Percentiles rank a stretch among this genome's conserved stretches.
Conservation (phyloP, 1,140 invertebrate genomes). For the Sweltsa coloradensis region DNA sequence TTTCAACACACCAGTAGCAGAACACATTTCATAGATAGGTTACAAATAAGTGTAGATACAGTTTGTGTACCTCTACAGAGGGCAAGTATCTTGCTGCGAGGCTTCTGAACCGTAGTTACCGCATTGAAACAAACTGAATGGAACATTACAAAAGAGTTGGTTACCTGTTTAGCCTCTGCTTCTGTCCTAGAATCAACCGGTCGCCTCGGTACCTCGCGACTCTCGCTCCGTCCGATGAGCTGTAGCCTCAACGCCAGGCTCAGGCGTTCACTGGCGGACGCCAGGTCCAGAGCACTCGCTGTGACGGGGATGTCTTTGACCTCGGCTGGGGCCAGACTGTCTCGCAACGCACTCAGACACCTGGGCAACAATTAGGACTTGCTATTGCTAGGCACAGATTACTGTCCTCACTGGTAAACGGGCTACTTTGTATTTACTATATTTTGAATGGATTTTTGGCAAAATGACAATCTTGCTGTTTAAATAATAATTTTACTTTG, state of each 20-base stretch:
- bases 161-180: conserved; percentile 1
- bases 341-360: conserved; percentile 28
- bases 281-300: conserved; percentile 35
- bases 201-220: not conserved
- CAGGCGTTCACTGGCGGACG: conserved; percentile 32
- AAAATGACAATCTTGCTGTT: conserved; percentile 17
- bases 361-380: conserved; percentile 17
- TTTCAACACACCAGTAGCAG: too few species aligned
- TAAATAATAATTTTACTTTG: conserved; percentile 29
- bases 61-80: not conserved
- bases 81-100: conserved; percentile 27
- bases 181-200: conserved; percentile 2
- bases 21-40: too few species aligned
- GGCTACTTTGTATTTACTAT: not conserved
- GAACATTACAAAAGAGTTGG: conserved; percentile 25
- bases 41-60: not conserved
- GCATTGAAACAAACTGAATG: conserved; percentile 29
- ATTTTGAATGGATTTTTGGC: not conserved
- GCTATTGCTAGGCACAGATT: not conserved
- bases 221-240: conserved; percentile 27
- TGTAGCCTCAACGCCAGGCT: conserved; percentile 35
- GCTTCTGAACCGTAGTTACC: conserved; percentile 31
- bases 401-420: not conserved
- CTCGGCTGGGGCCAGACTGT: conserved; percentile 29
- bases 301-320: conserved; percentile 26